phyloP scores from a whole-genome alignment of 2,888 invertebrate species.

The Drosophila kokeensis region DNA sequence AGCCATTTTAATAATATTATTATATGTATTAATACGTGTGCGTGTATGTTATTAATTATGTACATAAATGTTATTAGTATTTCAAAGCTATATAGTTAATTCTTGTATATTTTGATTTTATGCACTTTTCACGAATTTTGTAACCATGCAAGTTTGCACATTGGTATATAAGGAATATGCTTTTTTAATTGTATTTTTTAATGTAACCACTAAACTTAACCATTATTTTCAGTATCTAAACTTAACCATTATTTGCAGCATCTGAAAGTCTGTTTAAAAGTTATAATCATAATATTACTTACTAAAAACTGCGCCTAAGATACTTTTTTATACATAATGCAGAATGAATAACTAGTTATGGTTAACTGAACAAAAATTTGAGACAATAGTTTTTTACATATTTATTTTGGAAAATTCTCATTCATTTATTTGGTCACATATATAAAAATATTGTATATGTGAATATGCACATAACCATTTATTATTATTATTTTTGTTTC shows the following conservation, averaged over 20 bases:
- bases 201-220: conserved; percentile 1
- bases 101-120: not conserved
- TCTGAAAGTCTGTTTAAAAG: not conserved
- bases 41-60: not conserved
- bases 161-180: not conserved
- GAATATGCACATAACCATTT: not conserved
- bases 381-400: not conserved
- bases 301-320: conserved; percentile 1
- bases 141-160: not conserved
- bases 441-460: not conserved
- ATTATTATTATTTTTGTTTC: not conserved
- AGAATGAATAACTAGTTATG: not conserved
- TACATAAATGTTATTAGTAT: not conserved
- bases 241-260: not conserved
- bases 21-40: not conserved
- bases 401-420: not conserved
- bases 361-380: not conserved
- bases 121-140: not conserved
- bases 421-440: not conserved
- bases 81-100: not conserved
- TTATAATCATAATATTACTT: not conserved
- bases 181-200: not conserved
- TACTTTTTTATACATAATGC: not conserved
- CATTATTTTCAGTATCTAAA: not conserved
- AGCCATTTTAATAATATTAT: not conserved